Evolutionary conservation across 2,113 vertebrate genomes (phyloP), one percentile per base, ranked within the genome.

Genomic region (Megalops atlanticus): DNA sequence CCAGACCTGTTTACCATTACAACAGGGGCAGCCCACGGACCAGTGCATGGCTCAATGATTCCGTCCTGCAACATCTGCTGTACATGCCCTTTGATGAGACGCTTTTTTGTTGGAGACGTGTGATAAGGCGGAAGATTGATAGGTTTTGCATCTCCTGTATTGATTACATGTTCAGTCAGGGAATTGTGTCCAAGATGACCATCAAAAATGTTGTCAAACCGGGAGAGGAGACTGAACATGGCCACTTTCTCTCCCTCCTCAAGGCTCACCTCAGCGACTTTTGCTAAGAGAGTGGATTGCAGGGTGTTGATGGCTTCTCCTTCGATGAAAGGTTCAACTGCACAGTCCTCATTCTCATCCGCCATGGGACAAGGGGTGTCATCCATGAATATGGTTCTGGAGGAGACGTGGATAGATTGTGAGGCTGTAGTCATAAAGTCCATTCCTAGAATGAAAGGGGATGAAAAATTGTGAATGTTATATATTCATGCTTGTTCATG

Each of bases 11-110:
- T 27, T 10, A 64, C 58, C 8, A 73, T 80, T 21, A 81, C 38
- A 24, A 81, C 31, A 2, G 36, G 79, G 18, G 79, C 12, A 21
- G 79, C 71, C 79, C 49, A 64, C 5, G 71, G 72, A 7, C 72
- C 49, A 10, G 45, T 75, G n/a, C 36, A 36, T n/a, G 72, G 72
- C 33, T 80, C 72, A 74, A 58, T 80, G 18, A 80, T 80, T 10
- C 45, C 47, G 11, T 74, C 70, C 7, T 74, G 47, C 47, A 58
- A 24, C 52, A 58, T 58, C 21, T n/a, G 24, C 6, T 58, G 18
- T 1, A 52, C 35, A 43, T 73, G 69, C 7, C 33, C 40, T 31
- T 52, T 33, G 24, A 73, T 68, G 2, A 69, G 2, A 12, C 31
- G 21, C 24, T 71, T 79, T 31, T 71, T 70, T 3, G 11, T 0